Evolutionary conservation across 1,140 invertebrate genomes (phyloP).

Genomic region (Galleria mellonella): DNA sequence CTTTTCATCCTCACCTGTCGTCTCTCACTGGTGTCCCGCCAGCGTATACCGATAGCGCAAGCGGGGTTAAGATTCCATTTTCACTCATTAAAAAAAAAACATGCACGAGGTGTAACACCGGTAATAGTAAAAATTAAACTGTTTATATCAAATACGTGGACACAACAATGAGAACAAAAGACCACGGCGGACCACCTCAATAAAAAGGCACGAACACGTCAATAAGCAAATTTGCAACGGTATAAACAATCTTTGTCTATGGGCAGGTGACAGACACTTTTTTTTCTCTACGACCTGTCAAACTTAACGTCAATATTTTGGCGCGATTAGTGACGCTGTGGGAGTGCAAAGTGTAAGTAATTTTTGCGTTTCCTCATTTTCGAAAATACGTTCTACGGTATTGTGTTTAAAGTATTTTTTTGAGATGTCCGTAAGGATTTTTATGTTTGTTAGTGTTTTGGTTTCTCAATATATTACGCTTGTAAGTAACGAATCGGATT

Average conservation of each 20-base stretch:
- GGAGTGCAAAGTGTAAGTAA: constrained; percentile 10
- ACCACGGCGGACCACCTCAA: constrained; percentile 2
- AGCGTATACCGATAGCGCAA: no score
- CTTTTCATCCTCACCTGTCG: no score
- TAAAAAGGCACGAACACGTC: constrained; percentile 6
- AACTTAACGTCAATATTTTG: constrained; percentile 65
- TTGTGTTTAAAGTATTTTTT: neutral
- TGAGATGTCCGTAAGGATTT: neutral
- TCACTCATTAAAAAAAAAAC: no score
- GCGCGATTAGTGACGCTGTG: constrained; percentile 58
- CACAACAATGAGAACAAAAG: constrained; percentile 25
- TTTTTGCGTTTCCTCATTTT: neutral
- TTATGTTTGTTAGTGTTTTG: constrained; percentile 8
- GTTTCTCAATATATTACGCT: constrained; percentile 40
- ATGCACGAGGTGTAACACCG: constrained; percentile 4
- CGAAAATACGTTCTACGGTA: neutral
- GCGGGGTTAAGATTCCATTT: no score
- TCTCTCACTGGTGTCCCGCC: no score
- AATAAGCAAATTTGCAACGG: constrained; percentile 41
- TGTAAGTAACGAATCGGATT: constrained; percentile 20
- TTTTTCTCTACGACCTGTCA: constrained; percentile 52
- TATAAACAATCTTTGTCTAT: constrained; percentile 54
- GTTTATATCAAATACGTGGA: constrained; percentile 12
- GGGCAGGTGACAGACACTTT: constrained; percentile 44
- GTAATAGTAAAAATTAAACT: constrained; percentile 7